A percentile compares a stretch with the other conserved stretches of the same genome.
Conservation (phyloP, 2,113 vertebrate species). For the Antechinus flavipes region DNA sequence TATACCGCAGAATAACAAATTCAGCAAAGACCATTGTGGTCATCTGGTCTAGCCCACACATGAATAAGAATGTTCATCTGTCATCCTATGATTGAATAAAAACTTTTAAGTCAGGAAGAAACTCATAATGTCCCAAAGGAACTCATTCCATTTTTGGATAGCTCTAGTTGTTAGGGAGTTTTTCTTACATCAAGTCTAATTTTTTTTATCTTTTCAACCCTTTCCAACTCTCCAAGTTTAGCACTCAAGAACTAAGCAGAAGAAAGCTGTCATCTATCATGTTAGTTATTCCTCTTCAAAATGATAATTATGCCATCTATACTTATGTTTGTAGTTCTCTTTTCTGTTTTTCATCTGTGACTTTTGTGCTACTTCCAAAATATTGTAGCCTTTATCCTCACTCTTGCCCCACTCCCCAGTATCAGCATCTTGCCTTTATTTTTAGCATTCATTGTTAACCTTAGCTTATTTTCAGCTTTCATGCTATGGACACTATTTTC, state of each 20-base stretch:
- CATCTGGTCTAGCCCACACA: neutral
- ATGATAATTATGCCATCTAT: neutral
- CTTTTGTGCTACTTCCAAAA: neutral
- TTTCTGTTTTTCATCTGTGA: neutral
- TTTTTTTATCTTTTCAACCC: neutral
- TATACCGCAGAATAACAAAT: neutral
- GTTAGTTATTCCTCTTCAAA: neutral
- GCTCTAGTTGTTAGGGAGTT: neutral
- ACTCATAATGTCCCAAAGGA: neutral
- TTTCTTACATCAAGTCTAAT: neutral
- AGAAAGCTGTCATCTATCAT: neutral
- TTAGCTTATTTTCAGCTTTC: neutral
- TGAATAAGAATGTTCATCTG: neutral
- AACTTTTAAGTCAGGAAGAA: neutral
- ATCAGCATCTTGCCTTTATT: neutral
- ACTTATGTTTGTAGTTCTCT: neutral
- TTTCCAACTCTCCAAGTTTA: neutral
- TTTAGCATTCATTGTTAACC: neutral
- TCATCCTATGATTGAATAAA: neutral
- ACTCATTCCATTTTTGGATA: neutral
- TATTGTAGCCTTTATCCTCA: neutral
- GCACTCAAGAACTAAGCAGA: neutral
- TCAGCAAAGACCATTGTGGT: neutral
- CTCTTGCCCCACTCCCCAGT: neutral
- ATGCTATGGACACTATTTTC: neutral